Percentiles rank a stretch among this genome's conserved stretches.
phyloP scores from a whole-genome alignment of 2,113 vertebrate genomes.

The Laticauda laticaudata region DNA sequence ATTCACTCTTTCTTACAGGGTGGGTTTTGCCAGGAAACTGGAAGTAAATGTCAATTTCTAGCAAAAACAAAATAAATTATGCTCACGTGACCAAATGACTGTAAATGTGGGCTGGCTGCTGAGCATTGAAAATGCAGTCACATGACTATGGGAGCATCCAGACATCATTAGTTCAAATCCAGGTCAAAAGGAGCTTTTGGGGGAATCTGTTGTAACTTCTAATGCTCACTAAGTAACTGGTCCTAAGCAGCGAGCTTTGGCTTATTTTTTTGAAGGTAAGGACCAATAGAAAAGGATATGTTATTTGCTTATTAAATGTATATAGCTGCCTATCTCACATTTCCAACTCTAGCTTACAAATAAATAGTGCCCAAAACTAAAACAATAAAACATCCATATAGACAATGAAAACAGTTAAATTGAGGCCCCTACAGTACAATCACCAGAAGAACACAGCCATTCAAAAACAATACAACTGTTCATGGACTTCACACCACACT shows the following conservation, averaged over 20 bases:
- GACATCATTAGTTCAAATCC: neutral
- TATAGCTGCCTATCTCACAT: neutral
- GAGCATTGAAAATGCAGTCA: neutral
- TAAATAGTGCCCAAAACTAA: neutral
- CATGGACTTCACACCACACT: neutral
- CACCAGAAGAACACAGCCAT: neutral
- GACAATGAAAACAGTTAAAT: neutral
- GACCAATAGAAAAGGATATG: neutral
- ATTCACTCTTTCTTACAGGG: neutral
- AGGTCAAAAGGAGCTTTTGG: neutral
- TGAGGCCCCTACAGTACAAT: neutral
- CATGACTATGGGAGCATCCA: neutral
- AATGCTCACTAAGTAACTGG: neutral
- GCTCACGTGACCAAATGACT: neutral
- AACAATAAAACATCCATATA: neutral
- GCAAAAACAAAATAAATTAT: neutral
- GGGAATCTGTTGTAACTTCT: neutral
- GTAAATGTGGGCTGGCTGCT: neutral
- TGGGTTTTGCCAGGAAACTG: neutral
- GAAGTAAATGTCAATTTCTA: neutral
- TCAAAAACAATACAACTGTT: neutral
- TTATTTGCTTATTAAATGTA: neutral
- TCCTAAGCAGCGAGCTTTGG: neutral
- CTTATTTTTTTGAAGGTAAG: neutral
- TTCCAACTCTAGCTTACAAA: neutral